Evolutionary conservation across 2,888 invertebrate genomes (phyloP), one percentile per base, ranked within the genome.

Genomic region (Fragum sueziense): DNA sequence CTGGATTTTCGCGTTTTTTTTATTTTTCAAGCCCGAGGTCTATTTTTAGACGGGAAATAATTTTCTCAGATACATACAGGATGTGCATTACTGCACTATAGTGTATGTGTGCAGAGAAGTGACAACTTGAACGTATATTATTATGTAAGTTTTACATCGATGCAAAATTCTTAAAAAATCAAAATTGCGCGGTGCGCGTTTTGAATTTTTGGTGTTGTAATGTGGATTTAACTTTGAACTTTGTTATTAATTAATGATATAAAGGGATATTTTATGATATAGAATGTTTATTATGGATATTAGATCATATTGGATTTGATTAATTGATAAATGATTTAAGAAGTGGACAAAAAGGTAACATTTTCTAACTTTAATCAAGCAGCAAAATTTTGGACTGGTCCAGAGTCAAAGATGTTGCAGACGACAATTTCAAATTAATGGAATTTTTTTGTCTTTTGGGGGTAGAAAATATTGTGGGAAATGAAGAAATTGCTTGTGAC

Each of bases 31-130:
- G 37, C 37, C 77, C 59, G 73, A 74, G 59, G 34, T 79, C 79
- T 79, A 79, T 79, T 79, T 79, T 74, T 79, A 79, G 79, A 70
- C 65, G 57, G 74, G 70, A 79, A 79, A 79, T 74, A 65, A 67
- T 74, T 70, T 79, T 79, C 79, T 74, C 74, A 65, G 79, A 65
- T 65, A 65, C 25, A 65, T 37, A 41, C 65, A 65, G 34, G 65
- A 65, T 65, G 65, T 65, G 65, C 65, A 65, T 34, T 22, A 22
- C 65, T 65, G 65, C 65, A 65, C 41, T 34, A 65, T 41, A 34
- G 65, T 34, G 65, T 65, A 65, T 65, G 65, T 65, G 65, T 65
- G 65, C 65, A 65, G 37, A 27, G 14, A 22, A 25, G 65, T 65
- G 65, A 65, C 65, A 65, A 27, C 34, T 20, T 33, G 27, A 65